Conservation (phyloP, 2,888 invertebrate species). For the Cistogaster globosa region DNA sequence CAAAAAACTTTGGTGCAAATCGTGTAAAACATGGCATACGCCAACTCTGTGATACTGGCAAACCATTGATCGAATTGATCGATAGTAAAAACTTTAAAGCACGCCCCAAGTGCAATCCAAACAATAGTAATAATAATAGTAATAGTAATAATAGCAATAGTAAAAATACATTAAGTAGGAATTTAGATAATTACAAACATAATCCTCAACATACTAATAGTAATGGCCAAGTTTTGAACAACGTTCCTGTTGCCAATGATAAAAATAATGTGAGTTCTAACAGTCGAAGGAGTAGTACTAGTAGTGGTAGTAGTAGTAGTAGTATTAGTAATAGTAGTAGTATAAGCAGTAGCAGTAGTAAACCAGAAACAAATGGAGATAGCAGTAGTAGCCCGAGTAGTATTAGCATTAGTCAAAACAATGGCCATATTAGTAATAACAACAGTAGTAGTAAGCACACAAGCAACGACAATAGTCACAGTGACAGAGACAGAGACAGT, state of each 20-base stretch:
- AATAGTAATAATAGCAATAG: constrained; percentile 75
- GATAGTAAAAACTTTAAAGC: constrained; percentile 82
- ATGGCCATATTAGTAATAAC: constrained; percentile 75
- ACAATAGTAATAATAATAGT: constrained; percentile 75
- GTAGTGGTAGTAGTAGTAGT: constrained; percentile 73
- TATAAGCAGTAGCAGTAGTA: constrained; percentile 71
- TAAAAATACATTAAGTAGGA: constrained; percentile 72
- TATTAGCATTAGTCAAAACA: constrained; percentile 75
- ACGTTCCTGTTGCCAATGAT: constrained; percentile 78
- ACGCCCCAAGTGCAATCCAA: constrained; percentile 82
- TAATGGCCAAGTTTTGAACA: constrained; percentile 75
- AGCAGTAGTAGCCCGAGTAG: constrained; percentile 72
- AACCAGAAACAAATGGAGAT: constrained; percentile 74
- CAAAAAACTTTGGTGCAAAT: constrained; percentile 83
- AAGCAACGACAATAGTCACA: constrained; percentile 61
- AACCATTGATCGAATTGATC: constrained; percentile 82
- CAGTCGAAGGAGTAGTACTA: constrained; percentile 72
- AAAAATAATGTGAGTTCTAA: constrained; percentile 73
- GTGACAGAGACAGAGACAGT: constrained; percentile 50
- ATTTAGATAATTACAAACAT: constrained; percentile 72
- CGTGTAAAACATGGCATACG: constrained; percentile 83
- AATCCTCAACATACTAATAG: constrained; percentile 55
- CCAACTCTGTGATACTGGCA: constrained; percentile 83
- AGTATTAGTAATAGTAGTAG: constrained; percentile 73
- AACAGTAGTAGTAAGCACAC: constrained; percentile 73